Evolutionary conservation across 2,888 invertebrate genomes (phyloP), one percentile per base, ranked within the genome.

Genomic region (Ichneumon xanthorius): DNA sequence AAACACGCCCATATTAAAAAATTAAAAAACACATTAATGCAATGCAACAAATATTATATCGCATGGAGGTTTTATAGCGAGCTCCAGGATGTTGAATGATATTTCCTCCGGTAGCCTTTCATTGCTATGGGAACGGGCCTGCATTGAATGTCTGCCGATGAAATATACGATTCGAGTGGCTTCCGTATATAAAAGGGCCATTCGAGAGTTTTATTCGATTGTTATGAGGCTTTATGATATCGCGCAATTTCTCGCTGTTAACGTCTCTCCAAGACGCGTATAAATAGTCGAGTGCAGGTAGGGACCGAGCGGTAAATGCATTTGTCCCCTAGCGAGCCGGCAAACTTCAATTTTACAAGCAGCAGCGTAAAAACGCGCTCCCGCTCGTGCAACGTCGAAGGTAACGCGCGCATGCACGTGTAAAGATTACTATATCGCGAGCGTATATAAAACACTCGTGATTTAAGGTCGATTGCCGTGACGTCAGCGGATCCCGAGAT

Each of bases 401-500:
- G 19, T 53, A 53, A 40, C 11, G 45, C 45, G 50, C 55, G 50
- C 58, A 48, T 73, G 68, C 61, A 68, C 37, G 65, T 83, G 79
- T 84, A 85, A 40, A n/a, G 33, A 5, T 85, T 88, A 87, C 58
- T 71, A 87, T 82, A 77, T 76, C 4, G 30, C 19, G 37, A 53
- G 55, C 6, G 73, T 86, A 75, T 87, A 87, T 87, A 87, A 86
- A 53, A 26, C 86, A 53, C 37, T 58, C 72, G 37, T 84, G 88
- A 90, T 92, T 92, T 91, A 90, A 90, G 92, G 91, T 93, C 93
- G 93, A 93, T 93, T 90, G 89, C 89, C 90, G 89, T 93, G 93
- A 93, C 93, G 93, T 93, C 92, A 92, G 89, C 87, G 88, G 88
- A 89, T 91, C 90, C 90, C 84, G 89, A 91, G 92, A 93, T 93